A percentile compares a stretch with the other conserved stretches of the same genome.
Evolutionary conservation across 2,888 invertebrate genomes (phyloP).

Genomic region (Phymatocera aterrima): DNA sequence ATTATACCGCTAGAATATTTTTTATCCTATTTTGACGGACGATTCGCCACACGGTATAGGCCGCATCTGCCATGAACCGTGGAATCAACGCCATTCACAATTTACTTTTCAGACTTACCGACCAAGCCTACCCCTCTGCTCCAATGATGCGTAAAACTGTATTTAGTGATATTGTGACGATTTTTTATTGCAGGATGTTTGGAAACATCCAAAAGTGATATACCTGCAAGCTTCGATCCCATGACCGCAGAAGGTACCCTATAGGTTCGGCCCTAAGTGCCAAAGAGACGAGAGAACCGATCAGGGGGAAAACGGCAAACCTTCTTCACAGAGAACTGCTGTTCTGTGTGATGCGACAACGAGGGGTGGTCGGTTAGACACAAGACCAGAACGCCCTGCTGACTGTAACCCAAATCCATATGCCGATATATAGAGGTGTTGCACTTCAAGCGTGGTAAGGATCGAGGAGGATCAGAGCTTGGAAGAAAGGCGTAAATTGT

Average conservation of each 20-base stretch:
- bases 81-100: slow-evolving; percentile 44
- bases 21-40: slow-evolving; percentile 43
- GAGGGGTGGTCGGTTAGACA: slow-evolving; percentile 33
- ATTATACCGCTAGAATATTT: slow-evolving; percentile 40
- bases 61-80: slow-evolving; percentile 45
- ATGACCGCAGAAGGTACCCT: slow-evolving; percentile 29
- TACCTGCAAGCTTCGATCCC: slow-evolving; percentile 34
- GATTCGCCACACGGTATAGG: slow-evolving; percentile 37
- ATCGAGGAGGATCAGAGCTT: neutral
- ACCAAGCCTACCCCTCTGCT: slow-evolving; percentile 33
- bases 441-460: neutral
- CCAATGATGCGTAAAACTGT: slow-evolving; percentile 48
- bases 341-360: slow-evolving; percentile 25
- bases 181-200: slow-evolving; percentile 44
- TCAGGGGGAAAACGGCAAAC: slow-evolving; percentile 15
- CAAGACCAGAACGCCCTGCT: neutral
- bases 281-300: neutral
- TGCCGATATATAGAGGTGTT: neutral
- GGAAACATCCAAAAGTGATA: slow-evolving; percentile 39
- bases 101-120: slow-evolving; percentile 28
- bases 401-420: slow-evolving; percentile 14
- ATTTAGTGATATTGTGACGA: slow-evolving; percentile 47
- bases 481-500: neutral
- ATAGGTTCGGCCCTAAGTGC: neutral
- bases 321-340: slow-evolving; percentile 34